Percentiles rank a stretch among this genome's conserved stretches.
phyloP scores from a whole-genome alignment of 23 tunicate species.

The Trididemnum clinides region DNA sequence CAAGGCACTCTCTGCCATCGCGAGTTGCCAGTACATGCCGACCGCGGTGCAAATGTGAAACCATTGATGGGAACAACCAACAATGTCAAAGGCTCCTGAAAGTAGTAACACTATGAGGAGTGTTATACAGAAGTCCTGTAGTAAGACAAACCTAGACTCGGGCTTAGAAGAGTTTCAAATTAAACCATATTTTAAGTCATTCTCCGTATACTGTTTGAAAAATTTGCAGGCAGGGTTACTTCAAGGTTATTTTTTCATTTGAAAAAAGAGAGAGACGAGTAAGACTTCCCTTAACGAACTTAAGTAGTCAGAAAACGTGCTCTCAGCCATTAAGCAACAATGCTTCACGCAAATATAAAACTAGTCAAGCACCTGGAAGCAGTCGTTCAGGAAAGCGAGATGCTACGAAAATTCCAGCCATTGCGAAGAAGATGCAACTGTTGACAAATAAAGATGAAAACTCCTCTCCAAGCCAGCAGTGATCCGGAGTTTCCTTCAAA shows the following conservation, averaged over 20 bases:
- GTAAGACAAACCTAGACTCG: neutral
- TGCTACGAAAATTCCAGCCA: neutral
- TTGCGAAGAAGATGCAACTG: neutral
- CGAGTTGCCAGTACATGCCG: constrained; percentile 58
- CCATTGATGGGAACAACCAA: constrained; percentile 76
- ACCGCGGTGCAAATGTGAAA: constrained; percentile 59
- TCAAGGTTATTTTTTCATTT: no score
- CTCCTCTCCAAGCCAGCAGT: neutral
- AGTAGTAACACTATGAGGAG: no score
- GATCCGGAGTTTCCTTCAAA: neutral
- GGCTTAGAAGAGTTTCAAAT: neutral
- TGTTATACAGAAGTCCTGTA: no score
- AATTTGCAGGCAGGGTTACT: no score
- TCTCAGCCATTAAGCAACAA: no score
- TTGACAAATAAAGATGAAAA: neutral
- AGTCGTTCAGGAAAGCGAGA: constrained; percentile 49
- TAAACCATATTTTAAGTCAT: no score
- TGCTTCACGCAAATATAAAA: neutral
- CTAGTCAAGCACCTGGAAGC: constrained; percentile 42
- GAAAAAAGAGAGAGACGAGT: no score
- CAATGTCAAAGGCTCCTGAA: constrained; percentile 72
- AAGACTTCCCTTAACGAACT: no score
- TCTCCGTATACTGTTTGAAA: no score
- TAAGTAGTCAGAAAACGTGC: no score
- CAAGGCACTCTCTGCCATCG: constrained; percentile 34